Conservation (phyloP, 2,888 invertebrate species). For the Stramonita haemastoma region DNA sequence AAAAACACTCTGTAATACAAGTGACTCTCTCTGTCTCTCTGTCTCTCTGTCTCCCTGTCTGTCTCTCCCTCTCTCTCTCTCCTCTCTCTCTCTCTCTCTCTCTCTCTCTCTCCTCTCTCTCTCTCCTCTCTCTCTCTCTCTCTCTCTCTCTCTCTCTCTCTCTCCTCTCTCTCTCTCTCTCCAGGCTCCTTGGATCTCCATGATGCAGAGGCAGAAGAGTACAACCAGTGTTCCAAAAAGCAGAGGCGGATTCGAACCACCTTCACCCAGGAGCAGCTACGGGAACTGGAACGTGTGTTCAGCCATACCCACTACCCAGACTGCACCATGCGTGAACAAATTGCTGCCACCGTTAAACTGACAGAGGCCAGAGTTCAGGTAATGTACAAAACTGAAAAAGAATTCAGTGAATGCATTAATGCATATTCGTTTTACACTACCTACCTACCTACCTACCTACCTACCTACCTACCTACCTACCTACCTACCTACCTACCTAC, state of each 20-base stretch:
- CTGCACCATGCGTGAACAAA: slow-evolving; percentile 72
- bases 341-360: slow-evolving; percentile 71
- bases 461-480: no score
- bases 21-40: not conserved
- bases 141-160: not conserved
- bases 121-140: not conserved
- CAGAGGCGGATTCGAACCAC: slow-evolving; percentile 73
- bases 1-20: no score
- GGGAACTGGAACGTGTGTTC: slow-evolving; percentile 72
- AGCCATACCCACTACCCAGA: slow-evolving; percentile 73
- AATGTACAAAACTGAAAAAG: not conserved
- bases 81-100: not conserved
- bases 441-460: no score
- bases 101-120: not conserved
- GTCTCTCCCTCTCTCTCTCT: no score
- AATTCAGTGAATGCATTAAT: not conserved
- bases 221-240: slow-evolving; percentile 56
- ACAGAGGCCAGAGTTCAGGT: slow-evolving; percentile 74
- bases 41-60: no score
- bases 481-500: no score
- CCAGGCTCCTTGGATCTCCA: no score
- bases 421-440: not conserved
- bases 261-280: slow-evolving; percentile 71
- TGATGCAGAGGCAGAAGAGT: slow-evolving; percentile 16
- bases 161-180: not conserved